A percentile compares a stretch with the other conserved stretches of the same genome.
Evolutionary conservation across 2,113 vertebrate species (phyloP).

Genomic region (Uria aalge): DNA sequence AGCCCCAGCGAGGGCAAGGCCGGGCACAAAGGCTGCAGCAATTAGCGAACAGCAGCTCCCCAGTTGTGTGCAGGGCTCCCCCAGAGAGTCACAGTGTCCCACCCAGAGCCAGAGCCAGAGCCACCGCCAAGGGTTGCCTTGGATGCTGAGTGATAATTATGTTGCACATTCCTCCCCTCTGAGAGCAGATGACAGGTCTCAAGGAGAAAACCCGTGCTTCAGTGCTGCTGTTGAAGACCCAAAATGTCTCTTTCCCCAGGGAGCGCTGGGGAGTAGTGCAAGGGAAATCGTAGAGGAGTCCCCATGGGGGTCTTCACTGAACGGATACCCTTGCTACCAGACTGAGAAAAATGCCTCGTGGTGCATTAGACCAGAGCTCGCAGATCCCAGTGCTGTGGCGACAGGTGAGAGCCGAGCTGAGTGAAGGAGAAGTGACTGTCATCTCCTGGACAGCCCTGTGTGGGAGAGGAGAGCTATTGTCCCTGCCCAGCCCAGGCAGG

Average conservation of each 20-base stretch:
- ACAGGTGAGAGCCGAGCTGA: neutral
- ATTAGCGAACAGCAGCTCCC: neutral
- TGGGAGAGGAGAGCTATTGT: neutral
- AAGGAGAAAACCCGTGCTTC: fast-evolving
- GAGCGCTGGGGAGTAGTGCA: fast-evolving
- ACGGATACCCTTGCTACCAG: neutral
- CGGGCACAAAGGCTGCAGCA: fast-evolving
- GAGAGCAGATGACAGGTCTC: neutral
- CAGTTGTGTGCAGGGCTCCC: fast-evolving
- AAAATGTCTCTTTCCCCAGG: neutral
- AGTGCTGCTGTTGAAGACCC: neutral
- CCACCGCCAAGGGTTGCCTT: neutral
- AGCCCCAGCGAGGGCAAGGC: neutral
- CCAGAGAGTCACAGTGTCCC: neutral
- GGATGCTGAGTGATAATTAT: neutral
- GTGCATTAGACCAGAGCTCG: neutral
- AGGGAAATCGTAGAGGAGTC: fast-evolving
- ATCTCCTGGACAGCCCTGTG: neutral
- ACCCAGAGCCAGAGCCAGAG: neutral
- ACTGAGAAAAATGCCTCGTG: neutral
- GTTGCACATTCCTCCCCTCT: neutral
- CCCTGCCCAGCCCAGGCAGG: neutral
- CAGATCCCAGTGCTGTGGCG: neutral
- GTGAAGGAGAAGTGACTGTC: neutral
- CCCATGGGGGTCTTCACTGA: neutral